A percentile compares a stretch with the other conserved stretches of the same genome.
Evolutionary conservation across 2,113 vertebrate species (phyloP).

Genomic region (Condylura cristata): DNA sequence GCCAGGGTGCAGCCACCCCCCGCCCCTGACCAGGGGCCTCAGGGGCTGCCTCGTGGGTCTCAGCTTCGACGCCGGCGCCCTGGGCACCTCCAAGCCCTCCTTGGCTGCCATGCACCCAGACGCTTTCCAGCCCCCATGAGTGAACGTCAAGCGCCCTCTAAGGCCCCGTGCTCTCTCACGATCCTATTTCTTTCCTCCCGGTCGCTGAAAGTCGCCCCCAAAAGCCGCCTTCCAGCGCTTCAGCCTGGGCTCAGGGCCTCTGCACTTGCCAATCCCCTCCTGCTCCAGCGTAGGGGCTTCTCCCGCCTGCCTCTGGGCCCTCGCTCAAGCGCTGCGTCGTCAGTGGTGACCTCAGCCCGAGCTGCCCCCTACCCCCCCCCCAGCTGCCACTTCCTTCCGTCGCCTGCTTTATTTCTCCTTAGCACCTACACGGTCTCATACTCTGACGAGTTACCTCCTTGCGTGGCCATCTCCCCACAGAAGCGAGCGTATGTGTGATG

Average conservation of each 20-base stretch:
- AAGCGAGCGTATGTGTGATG: background rate
- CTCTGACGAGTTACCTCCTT: background rate
- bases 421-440: background rate
- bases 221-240: background rate
- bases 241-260: background rate
- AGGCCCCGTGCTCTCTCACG: background rate
- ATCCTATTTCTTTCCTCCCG: background rate
- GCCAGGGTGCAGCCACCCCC: fast-evolving
- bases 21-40: background rate
- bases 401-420: background rate
- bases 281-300: background rate
- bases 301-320: background rate
- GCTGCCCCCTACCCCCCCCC: too few species aligned
- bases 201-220: background rate
- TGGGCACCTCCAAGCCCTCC: background rate
- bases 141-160: background rate
- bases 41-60: fast-evolving
- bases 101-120: fast-evolving
- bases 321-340: background rate
- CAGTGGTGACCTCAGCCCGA: background rate
- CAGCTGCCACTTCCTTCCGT: fast-evolving
- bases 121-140: background rate
- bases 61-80: fast-evolving
- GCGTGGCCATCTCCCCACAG: background rate
- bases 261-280: background rate